A percentile compares a stretch with the other conserved stretches of the same genome.
Evolutionary conservation across 2,888 invertebrate species (phyloP).

Genomic region (Dilophus febrilis): DNA sequence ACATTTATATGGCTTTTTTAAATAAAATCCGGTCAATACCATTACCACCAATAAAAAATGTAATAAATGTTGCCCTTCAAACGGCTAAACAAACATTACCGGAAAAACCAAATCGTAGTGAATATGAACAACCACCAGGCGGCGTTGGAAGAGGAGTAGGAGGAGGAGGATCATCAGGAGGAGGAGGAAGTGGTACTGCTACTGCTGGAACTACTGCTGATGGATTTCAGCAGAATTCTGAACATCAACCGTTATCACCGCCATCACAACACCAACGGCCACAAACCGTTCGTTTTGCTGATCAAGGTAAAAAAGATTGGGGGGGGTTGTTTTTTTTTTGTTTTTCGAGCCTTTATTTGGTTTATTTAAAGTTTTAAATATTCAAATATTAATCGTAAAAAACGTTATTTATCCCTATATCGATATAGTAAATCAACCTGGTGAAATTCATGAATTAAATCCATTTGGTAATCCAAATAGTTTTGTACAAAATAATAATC

Average conservation of each 20-base stretch:
- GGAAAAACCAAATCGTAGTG: constrained; percentile 38
- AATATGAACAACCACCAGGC: constrained; percentile 27
- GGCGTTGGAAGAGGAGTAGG: too few species aligned
- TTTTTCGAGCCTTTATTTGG: constrained; percentile 7
- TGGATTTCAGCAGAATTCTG: neutral
- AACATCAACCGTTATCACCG: constrained; percentile 11
- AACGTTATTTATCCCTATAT: constrained; percentile 2
- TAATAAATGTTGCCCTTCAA: constrained; percentile 67
- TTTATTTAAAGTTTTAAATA: too few species aligned
- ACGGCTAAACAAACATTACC: constrained; percentile 64
- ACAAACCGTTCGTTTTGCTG: constrained; percentile 37
- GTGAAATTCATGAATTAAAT: constrained; percentile 25
- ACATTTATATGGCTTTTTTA: constrained; percentile 39
- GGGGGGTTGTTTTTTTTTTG: constrained; percentile 3
- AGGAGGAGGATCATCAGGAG: constrained; percentile 12
- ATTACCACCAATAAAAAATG: constrained; percentile 57
- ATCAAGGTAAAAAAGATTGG: constrained; percentile 15
- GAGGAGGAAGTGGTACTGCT: neutral
- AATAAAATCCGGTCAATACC: constrained; percentile 42
- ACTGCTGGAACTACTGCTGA: neutral
- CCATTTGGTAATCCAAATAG: constrained; percentile 22
- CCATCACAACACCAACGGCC: constrained; percentile 25
- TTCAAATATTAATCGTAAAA: too few species aligned
- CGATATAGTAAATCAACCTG: neutral
- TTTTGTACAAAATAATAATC: constrained; percentile 18